Evolutionary conservation across 2,113 vertebrate species (phyloP).

Genomic region (Oenanthe melanoleuca): DNA sequence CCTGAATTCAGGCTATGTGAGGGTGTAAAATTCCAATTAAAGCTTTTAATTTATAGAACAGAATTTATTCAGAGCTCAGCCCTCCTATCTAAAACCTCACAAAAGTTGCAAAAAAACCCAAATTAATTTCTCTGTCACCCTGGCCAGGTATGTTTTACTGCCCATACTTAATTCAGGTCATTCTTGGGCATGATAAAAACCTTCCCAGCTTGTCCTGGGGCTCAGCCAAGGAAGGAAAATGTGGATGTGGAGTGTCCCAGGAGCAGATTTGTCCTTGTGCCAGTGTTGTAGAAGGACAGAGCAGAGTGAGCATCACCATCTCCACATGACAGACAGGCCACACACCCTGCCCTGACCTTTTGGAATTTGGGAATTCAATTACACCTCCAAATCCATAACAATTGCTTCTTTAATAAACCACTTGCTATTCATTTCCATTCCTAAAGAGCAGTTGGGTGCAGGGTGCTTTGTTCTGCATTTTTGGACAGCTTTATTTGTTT

Average conservation of each 20-base stretch:
- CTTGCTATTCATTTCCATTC: not conserved
- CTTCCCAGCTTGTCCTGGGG: fast-evolving
- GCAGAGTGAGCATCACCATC: not conserved
- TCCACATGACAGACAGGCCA: fast-evolving
- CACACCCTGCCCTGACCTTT: not conserved
- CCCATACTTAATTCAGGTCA: not conserved
- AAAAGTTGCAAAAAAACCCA: not conserved
- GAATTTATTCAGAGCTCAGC: not conserved
- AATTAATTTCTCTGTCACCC: not conserved
- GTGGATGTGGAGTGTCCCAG: not conserved
- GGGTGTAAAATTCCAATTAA: not conserved
- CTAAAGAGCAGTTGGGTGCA: not conserved
- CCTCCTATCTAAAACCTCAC: not conserved
- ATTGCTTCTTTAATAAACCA: not conserved
- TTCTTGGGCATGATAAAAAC: fast-evolving
- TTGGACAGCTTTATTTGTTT: not conserved
- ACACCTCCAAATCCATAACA: not conserved
- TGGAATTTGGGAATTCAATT: not conserved
- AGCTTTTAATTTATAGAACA: not conserved
- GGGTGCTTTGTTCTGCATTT: not conserved
- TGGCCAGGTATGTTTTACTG: not conserved
- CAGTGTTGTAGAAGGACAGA: fast-evolving
- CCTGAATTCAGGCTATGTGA: not conserved
- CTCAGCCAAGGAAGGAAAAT: not conserved
- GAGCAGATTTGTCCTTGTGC: not conserved